Evolutionary conservation across 2,797 vertebrate genomes (phyloP).

Genomic region (Sebastes steindachneri): DNA sequence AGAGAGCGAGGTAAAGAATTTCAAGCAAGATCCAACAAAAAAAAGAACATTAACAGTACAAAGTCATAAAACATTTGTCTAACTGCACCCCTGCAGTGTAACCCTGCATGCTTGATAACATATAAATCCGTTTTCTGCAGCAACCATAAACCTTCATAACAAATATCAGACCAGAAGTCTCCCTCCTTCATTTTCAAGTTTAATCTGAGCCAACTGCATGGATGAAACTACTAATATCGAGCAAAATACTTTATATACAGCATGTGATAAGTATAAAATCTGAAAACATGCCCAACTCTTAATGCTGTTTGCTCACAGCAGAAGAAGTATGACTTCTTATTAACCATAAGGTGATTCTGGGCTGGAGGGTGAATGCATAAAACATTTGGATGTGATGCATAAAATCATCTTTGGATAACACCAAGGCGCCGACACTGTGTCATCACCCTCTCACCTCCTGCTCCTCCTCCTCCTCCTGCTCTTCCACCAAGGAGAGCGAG

Average conservation of each 20-base stretch:
- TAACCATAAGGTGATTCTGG: background rate
- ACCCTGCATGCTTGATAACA: background rate
- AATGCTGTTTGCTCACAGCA: too few relatives aligned
- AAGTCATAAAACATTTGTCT: background rate
- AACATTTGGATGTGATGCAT: background rate
- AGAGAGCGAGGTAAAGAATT: too few relatives aligned
- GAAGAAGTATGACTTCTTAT: too few relatives aligned
- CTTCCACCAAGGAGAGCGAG: background rate
- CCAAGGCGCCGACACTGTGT: background rate
- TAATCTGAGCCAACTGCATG: too few relatives aligned
- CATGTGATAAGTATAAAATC: too few relatives aligned
- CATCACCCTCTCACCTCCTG: constrained; percentile 9
- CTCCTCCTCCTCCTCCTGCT: background rate
- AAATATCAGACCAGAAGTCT: too few relatives aligned
- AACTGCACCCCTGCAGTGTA: background rate
- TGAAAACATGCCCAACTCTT: too few relatives aligned
- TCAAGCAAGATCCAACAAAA: too few relatives aligned
- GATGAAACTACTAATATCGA: too few relatives aligned
- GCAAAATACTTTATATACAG: too few relatives aligned
- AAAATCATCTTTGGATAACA: background rate
- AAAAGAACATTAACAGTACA: background rate
- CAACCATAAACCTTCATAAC: background rate
- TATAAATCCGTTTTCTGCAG: background rate
- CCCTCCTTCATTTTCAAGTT: too few relatives aligned
- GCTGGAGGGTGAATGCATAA: background rate